phyloP scores from a whole-genome alignment of 2,113 vertebrate genomes.

The Alethe diademata region DNA sequence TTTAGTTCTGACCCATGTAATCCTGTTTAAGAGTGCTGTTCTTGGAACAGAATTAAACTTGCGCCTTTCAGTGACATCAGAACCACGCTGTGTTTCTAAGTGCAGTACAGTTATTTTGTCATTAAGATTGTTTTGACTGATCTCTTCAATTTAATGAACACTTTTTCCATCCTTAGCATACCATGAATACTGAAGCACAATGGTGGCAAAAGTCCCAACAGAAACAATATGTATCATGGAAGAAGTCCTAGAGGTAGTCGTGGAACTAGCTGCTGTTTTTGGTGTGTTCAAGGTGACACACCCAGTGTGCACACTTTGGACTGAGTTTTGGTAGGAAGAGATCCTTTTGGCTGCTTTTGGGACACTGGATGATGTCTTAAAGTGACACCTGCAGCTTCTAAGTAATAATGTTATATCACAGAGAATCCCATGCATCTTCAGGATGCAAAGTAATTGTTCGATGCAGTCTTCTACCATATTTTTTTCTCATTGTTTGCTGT shows the following conservation, averaged over 20 bases:
- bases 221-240: slow-evolving; percentile 17
- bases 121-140: slow-evolving; percentile 51
- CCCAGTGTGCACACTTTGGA: neutral
- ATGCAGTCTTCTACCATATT: neutral
- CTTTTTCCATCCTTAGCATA: slow-evolving; percentile 24
- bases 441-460: neutral
- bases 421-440: neutral
- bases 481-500: neutral
- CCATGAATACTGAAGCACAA: slow-evolving; percentile 23
- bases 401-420: neutral
- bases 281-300: neutral
- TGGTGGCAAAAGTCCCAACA: slow-evolving; percentile 50
- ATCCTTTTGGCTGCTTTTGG: neutral
- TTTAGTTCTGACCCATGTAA: neutral
- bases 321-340: slow-evolving; percentile 1
- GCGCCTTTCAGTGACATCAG: neutral
- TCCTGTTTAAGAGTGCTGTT: neutral
- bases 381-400: neutral
- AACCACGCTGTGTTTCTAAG: neutral
- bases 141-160: neutral
- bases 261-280: neutral
- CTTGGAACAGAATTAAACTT: neutral
- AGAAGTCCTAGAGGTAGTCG: slow-evolving; percentile 3
- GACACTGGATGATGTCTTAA: neutral
- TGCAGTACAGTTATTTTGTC: slow-evolving; percentile 12